These are phyloP conservation scores for Phoxinus phoxinus DNA, from an alignment of 2,113 vertebrate genomes.

Conservation along the genomic window DNA sequence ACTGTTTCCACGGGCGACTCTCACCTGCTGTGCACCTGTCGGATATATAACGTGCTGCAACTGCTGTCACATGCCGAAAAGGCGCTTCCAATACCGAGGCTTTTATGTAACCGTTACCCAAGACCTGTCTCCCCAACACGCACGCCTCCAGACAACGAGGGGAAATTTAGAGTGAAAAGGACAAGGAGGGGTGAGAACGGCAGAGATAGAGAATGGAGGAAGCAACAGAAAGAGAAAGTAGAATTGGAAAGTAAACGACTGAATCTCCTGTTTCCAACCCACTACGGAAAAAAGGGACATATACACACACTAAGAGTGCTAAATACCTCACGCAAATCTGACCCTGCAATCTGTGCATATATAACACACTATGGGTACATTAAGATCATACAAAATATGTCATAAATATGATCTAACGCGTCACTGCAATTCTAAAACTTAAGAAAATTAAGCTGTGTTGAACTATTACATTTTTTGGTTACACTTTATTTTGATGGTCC, in stretches of 20 bases:
- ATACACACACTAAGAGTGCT: constrained; percentile 11
- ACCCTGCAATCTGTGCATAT: neutral
- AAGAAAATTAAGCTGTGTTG: neutral
- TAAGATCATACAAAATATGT: too few species aligned
- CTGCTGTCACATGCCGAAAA: constrained; percentile 44
- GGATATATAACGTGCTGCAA: constrained; percentile 56
- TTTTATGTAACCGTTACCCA: constrained; percentile 58
- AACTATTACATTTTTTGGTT: too few species aligned
- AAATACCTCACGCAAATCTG: constrained; percentile 22
- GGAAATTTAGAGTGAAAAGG: constrained; percentile 32
- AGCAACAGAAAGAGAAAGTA: constrained; percentile 32
- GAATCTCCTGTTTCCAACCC: constrained; percentile 42
- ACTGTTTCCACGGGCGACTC: constrained; percentile 30
- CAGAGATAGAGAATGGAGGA: neutral
- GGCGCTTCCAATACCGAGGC: constrained; percentile 27
- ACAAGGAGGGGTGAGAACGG: neutral
- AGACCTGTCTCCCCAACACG: constrained; percentile 32
- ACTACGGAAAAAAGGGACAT: constrained; percentile 49
- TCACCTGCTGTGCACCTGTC: constrained; percentile 59
- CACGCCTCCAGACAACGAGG: constrained; percentile 31
- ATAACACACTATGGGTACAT: neutral
- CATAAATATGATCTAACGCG: too few species aligned
- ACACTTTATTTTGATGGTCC: too few species aligned
- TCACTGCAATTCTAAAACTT: neutral
- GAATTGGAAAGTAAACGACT: constrained; percentile 47